Conservation (phyloP, 35 echinoderm and acorn worm species). For the Stichopus chloronotus region DNA sequence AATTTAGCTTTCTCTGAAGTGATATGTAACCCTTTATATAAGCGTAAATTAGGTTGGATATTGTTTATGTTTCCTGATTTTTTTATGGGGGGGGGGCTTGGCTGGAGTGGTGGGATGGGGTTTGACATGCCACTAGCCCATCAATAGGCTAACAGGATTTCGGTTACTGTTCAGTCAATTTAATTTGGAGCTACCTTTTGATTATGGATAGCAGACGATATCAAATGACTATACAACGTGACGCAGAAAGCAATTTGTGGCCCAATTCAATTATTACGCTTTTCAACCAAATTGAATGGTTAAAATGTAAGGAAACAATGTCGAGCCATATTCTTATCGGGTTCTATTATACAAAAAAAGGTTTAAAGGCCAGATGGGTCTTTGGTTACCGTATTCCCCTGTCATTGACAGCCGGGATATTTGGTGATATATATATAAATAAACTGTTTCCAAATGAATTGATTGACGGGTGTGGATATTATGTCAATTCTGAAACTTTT, state of each 20-base stretch:
- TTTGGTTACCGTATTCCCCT: constrained; percentile 1
- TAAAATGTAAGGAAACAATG: background rate
- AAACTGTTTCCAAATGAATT: background rate
- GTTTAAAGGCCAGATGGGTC: background rate
- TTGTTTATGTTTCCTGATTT: background rate
- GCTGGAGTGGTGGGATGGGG: background rate
- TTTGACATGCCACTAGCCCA: background rate
- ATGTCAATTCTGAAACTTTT: constrained; percentile 10
- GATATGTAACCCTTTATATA: constrained; percentile 22
- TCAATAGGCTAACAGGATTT: constrained; percentile 6
- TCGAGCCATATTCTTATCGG: background rate
- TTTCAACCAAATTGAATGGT: constrained; percentile 24
- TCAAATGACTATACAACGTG: constrained; percentile 30
- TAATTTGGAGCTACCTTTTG: constrained; percentile 1
- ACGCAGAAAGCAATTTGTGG: constrained; percentile 35
- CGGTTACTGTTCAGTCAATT: constrained; percentile 29
- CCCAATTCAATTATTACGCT: constrained; percentile 49
- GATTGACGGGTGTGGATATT: constrained; percentile 46
- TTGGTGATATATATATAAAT: background rate
- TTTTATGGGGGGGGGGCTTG: background rate
- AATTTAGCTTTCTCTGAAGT: background rate
- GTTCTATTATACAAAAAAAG: background rate
- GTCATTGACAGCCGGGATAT: constrained; percentile 16
- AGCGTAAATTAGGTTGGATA: background rate
- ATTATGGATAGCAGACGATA: background rate